Evolutionary conservation across 2,888 invertebrate genomes (phyloP).

Genomic region (Carabus problematicus): DNA sequence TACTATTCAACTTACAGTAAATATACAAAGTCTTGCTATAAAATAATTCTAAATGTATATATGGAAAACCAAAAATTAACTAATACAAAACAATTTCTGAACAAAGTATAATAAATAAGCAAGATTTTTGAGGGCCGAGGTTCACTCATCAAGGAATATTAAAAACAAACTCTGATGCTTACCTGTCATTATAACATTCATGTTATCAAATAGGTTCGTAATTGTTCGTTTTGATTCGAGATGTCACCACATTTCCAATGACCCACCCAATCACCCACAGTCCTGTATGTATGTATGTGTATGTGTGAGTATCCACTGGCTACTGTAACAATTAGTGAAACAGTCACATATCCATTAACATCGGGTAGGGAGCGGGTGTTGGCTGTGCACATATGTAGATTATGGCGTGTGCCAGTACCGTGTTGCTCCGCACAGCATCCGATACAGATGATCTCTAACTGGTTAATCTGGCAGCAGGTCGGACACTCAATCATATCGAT

Average conservation of each 20-base stretch:
- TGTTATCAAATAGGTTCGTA: no score
- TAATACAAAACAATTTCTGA: neutral
- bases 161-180: no score
- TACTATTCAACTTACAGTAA: neutral
- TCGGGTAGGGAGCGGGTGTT: slow-evolving; percentile 22
- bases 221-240: no score
- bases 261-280: neutral
- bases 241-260: neutral
- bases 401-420: slow-evolving; percentile 16
- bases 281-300: neutral
- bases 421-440: slow-evolving; percentile 27
- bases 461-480: slow-evolving; percentile 26
- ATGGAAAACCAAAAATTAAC: neutral
- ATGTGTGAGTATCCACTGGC: neutral
- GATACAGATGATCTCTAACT: slow-evolving; percentile 35
- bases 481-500: slow-evolving; percentile 38
- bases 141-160: no score
- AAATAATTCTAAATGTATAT: neutral
- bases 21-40: neutral
- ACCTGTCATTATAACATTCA: no score
- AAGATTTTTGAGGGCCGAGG: no score
- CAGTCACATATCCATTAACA: slow-evolving; percentile 40
- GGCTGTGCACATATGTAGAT: slow-evolving; percentile 35
- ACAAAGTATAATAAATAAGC: neutral
- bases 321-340: slow-evolving; percentile 34